Evolutionary conservation across 2,113 vertebrate species (phyloP).

Genomic region (Rhadina sibilatrix): DNA sequence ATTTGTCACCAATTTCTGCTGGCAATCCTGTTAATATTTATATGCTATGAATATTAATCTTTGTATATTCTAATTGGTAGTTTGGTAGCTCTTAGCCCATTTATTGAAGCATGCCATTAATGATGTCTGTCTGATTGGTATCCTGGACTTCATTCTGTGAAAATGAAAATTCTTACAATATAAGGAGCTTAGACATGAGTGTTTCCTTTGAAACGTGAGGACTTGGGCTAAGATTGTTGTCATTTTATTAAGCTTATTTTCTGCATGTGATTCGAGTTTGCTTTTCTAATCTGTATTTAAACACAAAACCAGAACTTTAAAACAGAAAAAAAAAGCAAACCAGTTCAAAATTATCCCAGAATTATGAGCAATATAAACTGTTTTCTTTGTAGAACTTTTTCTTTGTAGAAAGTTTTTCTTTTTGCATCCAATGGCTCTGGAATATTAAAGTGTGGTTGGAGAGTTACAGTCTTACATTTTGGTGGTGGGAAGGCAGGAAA

Average conservation of each 20-base stretch:
- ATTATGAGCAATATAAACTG: background rate
- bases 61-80: background rate
- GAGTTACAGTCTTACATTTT: rapidly evolving
- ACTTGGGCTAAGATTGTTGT: background rate
- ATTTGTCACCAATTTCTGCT: background rate
- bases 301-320: background rate
- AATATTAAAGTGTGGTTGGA: background rate
- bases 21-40: background rate
- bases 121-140: background rate
- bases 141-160: background rate
- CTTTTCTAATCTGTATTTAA: background rate
- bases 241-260: background rate
- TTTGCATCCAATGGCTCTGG: background rate
- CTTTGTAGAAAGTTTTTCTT: background rate
- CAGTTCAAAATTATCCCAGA: background rate
- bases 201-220: background rate
- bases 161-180: background rate
- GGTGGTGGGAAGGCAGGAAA: background rate
- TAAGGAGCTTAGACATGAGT: background rate
- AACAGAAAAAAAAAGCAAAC: background rate
- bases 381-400: background rate
- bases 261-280: background rate
- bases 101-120: background rate
- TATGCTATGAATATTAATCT: background rate
- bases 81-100: background rate